Conservation (phyloP, 2,888 invertebrate species). For the Marronus borbonicus region DNA sequence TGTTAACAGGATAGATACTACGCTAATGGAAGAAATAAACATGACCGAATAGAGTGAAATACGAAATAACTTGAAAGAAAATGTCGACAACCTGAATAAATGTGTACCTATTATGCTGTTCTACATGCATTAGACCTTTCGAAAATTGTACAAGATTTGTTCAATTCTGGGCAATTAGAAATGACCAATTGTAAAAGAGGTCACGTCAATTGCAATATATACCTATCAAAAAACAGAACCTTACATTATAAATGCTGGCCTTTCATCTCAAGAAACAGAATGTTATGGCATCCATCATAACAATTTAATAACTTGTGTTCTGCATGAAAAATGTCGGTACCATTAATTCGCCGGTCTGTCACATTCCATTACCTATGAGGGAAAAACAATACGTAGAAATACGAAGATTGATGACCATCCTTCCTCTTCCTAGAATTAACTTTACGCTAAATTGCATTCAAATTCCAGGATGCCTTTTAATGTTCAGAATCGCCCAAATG, state of each 20-base stretch:
- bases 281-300: conserved; percentile 11
- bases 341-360: conserved; percentile 6
- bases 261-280: not conserved
- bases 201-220: not conserved
- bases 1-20: conserved; percentile 16
- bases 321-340: conserved; percentile 15
- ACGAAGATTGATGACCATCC: conserved; percentile 2
- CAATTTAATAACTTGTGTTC: conserved; percentile 9
- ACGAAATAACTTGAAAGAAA: too few relatives aligned
- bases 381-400: not conserved
- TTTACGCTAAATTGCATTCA: not conserved
- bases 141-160: conserved; percentile 1
- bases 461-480: not conserved
- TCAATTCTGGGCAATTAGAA: not conserved
- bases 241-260: not conserved
- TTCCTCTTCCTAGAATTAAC: not conserved
- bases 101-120: not conserved
- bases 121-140: not conserved
- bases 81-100: not conserved
- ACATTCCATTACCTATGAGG: conserved; percentile 7
- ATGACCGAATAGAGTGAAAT: not conserved
- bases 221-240: not conserved
- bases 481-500: not conserved
- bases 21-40: conserved; percentile 9
- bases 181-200: not conserved